Evolutionary conservation across 2,113 vertebrate species (phyloP).

Genomic region (Oryzias javanicus): DNA sequence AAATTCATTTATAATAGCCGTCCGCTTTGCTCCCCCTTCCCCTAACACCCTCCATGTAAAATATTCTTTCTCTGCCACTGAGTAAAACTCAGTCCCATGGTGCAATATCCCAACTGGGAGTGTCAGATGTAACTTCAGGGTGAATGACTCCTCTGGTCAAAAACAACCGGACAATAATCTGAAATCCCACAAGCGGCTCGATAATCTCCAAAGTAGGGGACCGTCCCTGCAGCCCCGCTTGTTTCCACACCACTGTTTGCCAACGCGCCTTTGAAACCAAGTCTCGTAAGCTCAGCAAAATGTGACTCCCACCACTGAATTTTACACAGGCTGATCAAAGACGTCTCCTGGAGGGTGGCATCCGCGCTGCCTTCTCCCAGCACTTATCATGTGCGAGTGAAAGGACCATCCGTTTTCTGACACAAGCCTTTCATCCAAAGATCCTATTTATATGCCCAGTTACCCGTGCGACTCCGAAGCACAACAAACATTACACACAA

Average conservation of each 20-base stretch:
- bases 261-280: constrained; percentile 53
- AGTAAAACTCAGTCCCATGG: not conserved
- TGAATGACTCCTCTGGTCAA: constrained; percentile 2
- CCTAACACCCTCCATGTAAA: not conserved
- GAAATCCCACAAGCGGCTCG: constrained; percentile 18
- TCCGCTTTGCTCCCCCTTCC: no score
- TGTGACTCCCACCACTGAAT: constrained; percentile 56
- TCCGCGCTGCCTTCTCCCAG: constrained; percentile 28
- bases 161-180: constrained; percentile 18
- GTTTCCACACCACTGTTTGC: constrained; percentile 39
- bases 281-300: constrained; percentile 66
- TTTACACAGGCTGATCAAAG: constrained; percentile 66
- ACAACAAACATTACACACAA: constrained; percentile 68
- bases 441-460: constrained; percentile 74
- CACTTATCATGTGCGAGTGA: constrained; percentile 37
- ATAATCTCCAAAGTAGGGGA: constrained; percentile 35
- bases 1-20: no score
- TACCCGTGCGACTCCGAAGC: constrained; percentile 61
- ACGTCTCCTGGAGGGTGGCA: constrained; percentile 42
- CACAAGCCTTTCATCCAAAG: constrained; percentile 53
- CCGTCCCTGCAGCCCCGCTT: constrained; percentile 32
- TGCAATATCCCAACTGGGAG: constrained; percentile 13
- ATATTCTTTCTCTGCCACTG: not conserved
- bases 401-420: constrained; percentile 26
- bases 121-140: constrained; percentile 46